These are phyloP conservation scores for Cynopterus brachyotis DNA, from an alignment of 2,113 vertebrate genomes.

Conservation along the genomic window DNA sequence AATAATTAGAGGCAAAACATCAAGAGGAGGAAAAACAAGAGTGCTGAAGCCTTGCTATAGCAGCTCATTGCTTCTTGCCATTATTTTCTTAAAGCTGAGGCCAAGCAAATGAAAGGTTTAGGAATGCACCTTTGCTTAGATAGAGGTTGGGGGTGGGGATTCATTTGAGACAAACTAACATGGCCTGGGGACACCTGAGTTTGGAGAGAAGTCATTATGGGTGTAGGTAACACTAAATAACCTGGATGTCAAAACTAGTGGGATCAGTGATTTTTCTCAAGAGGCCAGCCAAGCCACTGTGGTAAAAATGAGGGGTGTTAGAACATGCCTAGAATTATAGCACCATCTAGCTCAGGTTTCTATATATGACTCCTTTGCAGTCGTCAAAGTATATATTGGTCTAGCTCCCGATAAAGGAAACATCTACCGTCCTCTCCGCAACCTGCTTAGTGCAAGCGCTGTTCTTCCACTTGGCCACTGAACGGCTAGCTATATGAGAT, in stretches of 20 bases:
- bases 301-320: neutral
- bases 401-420: neutral
- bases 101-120: neutral
- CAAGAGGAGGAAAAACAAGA: neutral
- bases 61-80: neutral
- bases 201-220: neutral
- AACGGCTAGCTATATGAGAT: neutral
- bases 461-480: neutral
- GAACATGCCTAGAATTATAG: neutral
- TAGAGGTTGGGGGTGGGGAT: neutral
- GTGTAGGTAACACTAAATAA: neutral
- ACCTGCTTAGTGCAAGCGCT: neutral
- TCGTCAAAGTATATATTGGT: neutral
- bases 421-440: neutral
- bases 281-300: neutral
- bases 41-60: neutral
- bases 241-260: neutral
- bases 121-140: neutral
- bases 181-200: neutral
- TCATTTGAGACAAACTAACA: neutral
- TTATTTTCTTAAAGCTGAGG: conserved; percentile 15
- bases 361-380: neutral
- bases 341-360: neutral
- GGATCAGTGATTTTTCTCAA: neutral
- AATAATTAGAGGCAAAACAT: neutral